Evolutionary conservation across 2,888 invertebrate genomes (phyloP).

Genomic region (Pseudococcus viburni): DNA sequence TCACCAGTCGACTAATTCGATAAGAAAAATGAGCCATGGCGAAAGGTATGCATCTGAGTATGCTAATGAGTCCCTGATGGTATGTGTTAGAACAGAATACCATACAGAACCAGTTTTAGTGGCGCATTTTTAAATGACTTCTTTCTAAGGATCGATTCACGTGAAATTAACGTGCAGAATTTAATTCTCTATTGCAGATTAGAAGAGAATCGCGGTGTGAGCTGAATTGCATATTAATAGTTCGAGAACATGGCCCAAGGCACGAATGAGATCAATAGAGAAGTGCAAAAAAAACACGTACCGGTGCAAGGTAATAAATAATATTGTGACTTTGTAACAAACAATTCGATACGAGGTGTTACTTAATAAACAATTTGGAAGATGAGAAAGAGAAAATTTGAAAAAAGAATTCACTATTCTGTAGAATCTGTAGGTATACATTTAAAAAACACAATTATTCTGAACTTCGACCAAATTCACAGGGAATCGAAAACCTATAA

Average conservation of each 20-base stretch:
- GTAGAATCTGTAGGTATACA: too few species aligned
- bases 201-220: not conserved
- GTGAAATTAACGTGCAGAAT: not conserved
- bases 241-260: not conserved
- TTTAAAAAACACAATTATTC: too few species aligned
- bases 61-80: constrained; percentile 5
- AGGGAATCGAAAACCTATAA: too few species aligned
- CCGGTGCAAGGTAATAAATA: too few species aligned
- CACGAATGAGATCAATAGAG: not conserved
- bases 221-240: not conserved
- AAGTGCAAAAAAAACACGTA: not conserved
- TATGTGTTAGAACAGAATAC: not conserved
- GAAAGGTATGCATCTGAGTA: constrained; percentile 35
- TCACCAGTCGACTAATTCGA: constrained; percentile 23
- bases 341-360: not conserved
- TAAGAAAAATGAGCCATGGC: not conserved
- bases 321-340: not conserved
- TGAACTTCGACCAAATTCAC: too few species aligned
- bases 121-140: not conserved
- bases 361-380: too few species aligned
- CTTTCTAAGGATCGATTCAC: constrained; percentile 28
- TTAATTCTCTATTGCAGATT: not conserved
- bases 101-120: not conserved
- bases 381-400: too few species aligned
- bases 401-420: too few species aligned